Evolutionary conservation across 2,797 vertebrate species (phyloP).

Genomic region (Psittacula echo): DNA sequence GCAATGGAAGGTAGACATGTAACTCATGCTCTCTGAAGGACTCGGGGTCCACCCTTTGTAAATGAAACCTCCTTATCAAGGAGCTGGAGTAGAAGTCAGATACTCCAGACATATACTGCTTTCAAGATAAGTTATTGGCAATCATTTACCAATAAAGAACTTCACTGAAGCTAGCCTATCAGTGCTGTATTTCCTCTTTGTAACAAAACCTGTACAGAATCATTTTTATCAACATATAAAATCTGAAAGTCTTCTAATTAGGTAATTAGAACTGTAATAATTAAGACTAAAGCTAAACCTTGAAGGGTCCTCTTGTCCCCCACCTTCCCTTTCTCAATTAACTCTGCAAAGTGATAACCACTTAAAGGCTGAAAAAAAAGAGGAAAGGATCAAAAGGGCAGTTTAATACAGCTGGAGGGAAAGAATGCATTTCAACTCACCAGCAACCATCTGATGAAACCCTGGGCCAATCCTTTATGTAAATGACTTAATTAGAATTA

Average conservation of each 20-base stretch:
- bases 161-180: background rate
- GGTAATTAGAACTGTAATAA: conserved; percentile 43
- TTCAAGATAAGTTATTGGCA: conserved; percentile 7
- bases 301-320: background rate
- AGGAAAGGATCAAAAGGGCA: conserved; percentile 66
- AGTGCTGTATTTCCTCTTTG: background rate
- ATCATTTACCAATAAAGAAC: conserved; percentile 46
- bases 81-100: background rate
- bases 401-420: conserved; percentile 75
- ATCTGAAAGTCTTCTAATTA: conserved; percentile 49
- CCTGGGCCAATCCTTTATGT: conserved; percentile 73
- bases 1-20: background rate
- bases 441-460: conserved; percentile 74
- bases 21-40: conserved; percentile 1
- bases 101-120: background rate
- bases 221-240: conserved; percentile 43
- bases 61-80: conserved; percentile 11
- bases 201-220: conserved; percentile 9
- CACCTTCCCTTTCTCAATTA: conserved; percentile 71
- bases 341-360: conserved; percentile 74
- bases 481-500: conserved; percentile 81
- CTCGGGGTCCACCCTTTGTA: background rate
- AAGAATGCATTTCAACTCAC: conserved; percentile 75
- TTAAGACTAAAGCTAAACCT: conserved; percentile 36
- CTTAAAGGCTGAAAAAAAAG: conserved; percentile 60